Conservation (phyloP, 2,797 vertebrate species). For the Pseudotriccus pelzelni region DNA sequence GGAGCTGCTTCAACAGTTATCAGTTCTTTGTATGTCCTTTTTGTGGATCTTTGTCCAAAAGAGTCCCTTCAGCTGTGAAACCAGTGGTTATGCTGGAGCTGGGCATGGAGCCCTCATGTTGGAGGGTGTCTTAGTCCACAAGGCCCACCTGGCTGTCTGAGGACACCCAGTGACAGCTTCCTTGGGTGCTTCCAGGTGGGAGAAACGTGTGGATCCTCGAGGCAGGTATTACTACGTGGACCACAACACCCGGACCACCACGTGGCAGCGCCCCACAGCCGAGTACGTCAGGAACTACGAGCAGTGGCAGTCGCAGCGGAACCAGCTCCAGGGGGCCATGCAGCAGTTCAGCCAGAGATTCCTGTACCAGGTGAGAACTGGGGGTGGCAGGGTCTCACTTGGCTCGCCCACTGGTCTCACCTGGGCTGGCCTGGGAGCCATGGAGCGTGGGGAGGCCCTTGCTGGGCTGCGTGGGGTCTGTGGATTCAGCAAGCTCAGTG, state of each 20-base stretch:
- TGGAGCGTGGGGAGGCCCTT: accelerated
- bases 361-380: conserved; percentile 90
- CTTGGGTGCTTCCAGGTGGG: conserved; percentile 83
- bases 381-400: background rate
- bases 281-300: conserved; percentile 95
- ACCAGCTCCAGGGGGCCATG: conserved; percentile 96
- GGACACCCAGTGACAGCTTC: background rate
- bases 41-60: background rate
- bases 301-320: conserved; percentile 97
- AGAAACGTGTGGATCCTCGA: conserved; percentile 93
- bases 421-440: background rate
- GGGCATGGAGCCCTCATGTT: accelerated
- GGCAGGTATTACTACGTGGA: conserved; percentile 96
- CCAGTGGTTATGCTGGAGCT: background rate
- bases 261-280: conserved; percentile 96
- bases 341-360: conserved; percentile 98
- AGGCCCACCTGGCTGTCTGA: accelerated
- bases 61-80: background rate
- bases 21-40: background rate
- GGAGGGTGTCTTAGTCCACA: background rate
- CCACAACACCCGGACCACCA: conserved; percentile 97
- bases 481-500: accelerated
- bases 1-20: background rate
- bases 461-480: background rate
- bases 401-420: background rate